These are phyloP conservation scores for Globia sparganii DNA, from an alignment of 2,888 invertebrate species.

Conservation along the genomic window DNA sequence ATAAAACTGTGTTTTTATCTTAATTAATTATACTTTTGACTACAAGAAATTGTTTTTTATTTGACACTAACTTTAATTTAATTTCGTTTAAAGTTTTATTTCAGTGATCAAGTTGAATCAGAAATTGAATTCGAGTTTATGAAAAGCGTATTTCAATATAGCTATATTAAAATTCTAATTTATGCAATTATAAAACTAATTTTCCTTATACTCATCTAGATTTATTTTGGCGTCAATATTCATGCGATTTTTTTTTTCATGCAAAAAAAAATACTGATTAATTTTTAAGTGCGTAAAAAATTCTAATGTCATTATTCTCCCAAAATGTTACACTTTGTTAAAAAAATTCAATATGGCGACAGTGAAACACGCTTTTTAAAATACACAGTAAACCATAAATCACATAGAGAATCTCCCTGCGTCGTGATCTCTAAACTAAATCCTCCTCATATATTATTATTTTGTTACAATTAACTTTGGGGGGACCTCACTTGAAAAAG, in stretches of 20 bases:
- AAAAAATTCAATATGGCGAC: slow-evolving; percentile 29
- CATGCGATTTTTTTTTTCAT: not conserved
- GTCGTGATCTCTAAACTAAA: slow-evolving; percentile 50
- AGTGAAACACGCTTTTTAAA: slow-evolving; percentile 45
- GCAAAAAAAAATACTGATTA: not conserved
- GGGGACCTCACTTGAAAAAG: slow-evolving; percentile 48
- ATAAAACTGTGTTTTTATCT: slow-evolving; percentile 24
- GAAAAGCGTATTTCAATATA: slow-evolving; percentile 38
- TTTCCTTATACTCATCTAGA: not conserved
- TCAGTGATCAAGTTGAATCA: slow-evolving; percentile 58
- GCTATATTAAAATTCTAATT: slow-evolving; percentile 5
- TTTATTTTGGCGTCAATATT: not conserved
- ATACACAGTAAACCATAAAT: slow-evolving; percentile 55
- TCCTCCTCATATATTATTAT: slow-evolving; percentile 58
- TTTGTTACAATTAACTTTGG: slow-evolving; percentile 61
- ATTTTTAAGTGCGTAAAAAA: not conserved
- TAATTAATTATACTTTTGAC: slow-evolving; percentile 58
- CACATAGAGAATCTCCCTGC: slow-evolving; percentile 59
- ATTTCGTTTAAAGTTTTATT: slow-evolving; percentile 45
- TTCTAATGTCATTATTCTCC: slow-evolving; percentile 20
- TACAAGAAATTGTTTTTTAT: slow-evolving; percentile 62
- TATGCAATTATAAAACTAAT: no score
- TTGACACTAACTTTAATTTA: slow-evolving; percentile 57
- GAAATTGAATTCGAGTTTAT: slow-evolving; percentile 42
- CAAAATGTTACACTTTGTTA: not conserved